Percentiles rank a stretch among this genome's conserved stretches.
Conservation (phyloP, 2,113 vertebrate genomes). For the Onychostoma macrolepis region DNA sequence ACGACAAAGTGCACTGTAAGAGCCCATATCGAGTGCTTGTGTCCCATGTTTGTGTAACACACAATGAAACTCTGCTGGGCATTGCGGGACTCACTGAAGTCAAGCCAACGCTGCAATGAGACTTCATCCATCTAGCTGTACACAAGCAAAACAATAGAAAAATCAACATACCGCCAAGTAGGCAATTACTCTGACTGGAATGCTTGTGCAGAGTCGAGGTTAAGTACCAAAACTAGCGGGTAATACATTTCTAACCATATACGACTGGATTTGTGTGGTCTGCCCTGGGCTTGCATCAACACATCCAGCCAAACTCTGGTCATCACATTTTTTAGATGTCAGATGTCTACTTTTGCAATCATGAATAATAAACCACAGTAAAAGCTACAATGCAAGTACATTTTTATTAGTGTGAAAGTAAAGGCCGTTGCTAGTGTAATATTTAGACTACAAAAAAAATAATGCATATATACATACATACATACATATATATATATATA, state of each 20-base stretch:
- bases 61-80: conserved; percentile 49
- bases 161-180: conserved; percentile 44
- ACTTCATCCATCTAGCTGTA: conserved; percentile 49
- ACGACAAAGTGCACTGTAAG: conserved; percentile 39
- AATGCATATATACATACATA: too few species aligned
- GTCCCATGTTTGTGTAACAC: conserved; percentile 48
- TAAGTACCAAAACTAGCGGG: conserved; percentile 29
- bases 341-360: neutral
- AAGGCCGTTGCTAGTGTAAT: neutral
- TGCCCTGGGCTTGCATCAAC: neutral
- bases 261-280: neutral
- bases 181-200: conserved; percentile 46
- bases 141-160: conserved; percentile 50
- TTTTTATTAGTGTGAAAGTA: neutral
- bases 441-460: neutral
- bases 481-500: too few species aligned
- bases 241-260: conserved; percentile 31
- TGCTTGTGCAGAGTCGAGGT: conserved; percentile 2
- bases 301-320: neutral
- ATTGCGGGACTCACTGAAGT: conserved; percentile 43
- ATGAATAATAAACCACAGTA: neutral
- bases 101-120: conserved; percentile 49
- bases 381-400: neutral
- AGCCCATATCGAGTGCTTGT: conserved; percentile 27
- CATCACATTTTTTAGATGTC: neutral